Conservation (phyloP, 64 coral and sea anemone species). For the Porites lutea region DNA sequence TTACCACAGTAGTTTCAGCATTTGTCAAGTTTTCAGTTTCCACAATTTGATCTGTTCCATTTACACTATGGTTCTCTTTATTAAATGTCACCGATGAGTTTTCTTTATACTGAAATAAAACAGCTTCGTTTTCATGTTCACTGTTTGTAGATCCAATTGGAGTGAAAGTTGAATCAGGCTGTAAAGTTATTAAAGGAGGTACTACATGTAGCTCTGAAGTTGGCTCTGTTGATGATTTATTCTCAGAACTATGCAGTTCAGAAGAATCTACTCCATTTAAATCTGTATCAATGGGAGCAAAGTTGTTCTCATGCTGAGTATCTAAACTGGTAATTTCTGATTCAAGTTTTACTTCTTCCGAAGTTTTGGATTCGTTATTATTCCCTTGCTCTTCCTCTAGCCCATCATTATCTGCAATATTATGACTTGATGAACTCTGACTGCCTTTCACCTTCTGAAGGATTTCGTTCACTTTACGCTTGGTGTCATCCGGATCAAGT, state of each 20-base stretch:
- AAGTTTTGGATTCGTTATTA: background rate
- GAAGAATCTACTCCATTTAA: conserved; percentile 15
- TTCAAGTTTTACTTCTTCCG: background rate
- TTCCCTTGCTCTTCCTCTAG: background rate
- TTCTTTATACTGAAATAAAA: conserved; percentile 2
- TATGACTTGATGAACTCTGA: background rate
- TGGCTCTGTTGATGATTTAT: background rate
- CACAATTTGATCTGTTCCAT: conserved; percentile 10
- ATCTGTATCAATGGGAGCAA: background rate
- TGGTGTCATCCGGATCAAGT: conserved; percentile 82
- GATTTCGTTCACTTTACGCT: conserved; percentile 90
- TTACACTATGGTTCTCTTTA: background rate
- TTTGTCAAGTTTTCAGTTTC: conserved; percentile 14
- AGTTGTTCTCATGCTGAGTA: background rate
- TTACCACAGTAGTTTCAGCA: conserved; percentile 26
- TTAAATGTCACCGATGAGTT: background rate
- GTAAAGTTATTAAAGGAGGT: background rate
- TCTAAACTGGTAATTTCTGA: background rate
- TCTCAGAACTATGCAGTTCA: background rate
- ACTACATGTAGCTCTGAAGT: background rate
- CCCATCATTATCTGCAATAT: background rate
- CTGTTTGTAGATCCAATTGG: background rate
- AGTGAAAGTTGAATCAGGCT: background rate
- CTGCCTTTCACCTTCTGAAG: conserved; percentile 86
- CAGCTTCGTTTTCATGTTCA: conserved; percentile 6